phyloP scores from a whole-genome alignment of 1,140 invertebrate species.

The Himalopsyche phryganea region DNA sequence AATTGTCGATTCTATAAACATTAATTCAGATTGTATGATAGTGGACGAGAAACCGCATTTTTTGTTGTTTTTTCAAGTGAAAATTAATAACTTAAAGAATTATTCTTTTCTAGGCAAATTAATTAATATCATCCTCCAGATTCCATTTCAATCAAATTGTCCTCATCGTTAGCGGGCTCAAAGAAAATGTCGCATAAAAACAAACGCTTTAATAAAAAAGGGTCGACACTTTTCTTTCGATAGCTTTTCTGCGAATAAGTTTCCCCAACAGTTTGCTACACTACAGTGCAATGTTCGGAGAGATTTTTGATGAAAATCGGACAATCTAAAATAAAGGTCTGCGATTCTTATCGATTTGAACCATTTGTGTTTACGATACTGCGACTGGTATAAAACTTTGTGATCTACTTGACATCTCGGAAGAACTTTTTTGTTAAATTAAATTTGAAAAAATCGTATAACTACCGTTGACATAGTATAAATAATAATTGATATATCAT shows the following conservation, averaged over 20 bases:
- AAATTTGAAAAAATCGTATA: no score
- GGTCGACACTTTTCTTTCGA: neutral
- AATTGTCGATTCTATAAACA: no score
- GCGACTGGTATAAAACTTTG: neutral
- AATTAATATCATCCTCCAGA: no score
- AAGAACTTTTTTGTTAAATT: no score
- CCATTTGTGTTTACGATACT: conserved; percentile 4
- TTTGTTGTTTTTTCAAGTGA: no score
- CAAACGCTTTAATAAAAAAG: neutral
- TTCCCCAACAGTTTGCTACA: neutral
- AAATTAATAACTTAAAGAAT: no score
- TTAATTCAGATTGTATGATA: no score
- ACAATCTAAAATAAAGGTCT: neutral
- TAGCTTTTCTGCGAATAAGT: neutral
- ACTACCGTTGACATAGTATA: no score
- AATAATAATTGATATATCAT: no score
- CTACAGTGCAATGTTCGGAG: neutral
- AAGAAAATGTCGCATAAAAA: neutral
- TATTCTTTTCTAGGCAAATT: no score
- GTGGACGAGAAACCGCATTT: no score
- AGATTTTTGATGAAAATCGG: neutral
- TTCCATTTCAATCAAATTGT: neutral
- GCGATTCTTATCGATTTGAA: neutral
- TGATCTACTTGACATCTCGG: no score
- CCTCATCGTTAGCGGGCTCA: neutral